Evolutionary conservation across 2,113 vertebrate species (phyloP), one percentile per base, ranked within the genome.

Genomic region (Haplochromis burtoni): DNA sequence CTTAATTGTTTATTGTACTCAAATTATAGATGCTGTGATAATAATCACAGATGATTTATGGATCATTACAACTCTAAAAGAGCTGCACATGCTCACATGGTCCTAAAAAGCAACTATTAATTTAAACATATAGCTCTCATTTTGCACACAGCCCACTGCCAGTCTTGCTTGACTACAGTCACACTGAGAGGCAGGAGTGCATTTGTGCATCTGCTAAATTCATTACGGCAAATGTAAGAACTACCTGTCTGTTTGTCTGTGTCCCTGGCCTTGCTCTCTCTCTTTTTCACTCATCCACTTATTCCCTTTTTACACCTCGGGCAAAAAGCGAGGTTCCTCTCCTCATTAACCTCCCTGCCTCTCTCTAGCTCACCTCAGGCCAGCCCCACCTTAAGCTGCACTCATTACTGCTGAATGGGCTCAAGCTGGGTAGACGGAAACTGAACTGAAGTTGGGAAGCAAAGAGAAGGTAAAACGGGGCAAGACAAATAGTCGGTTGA

Each of bases 301-400:
- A 73, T 88, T 82, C 87, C 86, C 83, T 89, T 81, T 80, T 80
- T 85, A 88, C 84, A 87, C 91, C 94, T 93, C 84, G 14, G 91
- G 95, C 94, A 93, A 91, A 94, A 92, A 89, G 91, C 84, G 73
- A 96, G 95, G 95, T 95, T 95, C 87, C 93, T 81, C 61, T 95
- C 93, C 91, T 96, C 94, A 96, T 96, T 96, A 96, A 95, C 93
- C 95, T 95, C 73, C 71, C 80, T 83, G 87, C 86, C 84, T 93
- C 89, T 91, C 83, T 89, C 88, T 83, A 78, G 84, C 89, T 95
- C 91, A 95, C 94, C 92, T 91, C 83, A 54, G 89, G 93, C 93
- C 80, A 91, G 85, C 81, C 80, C 84, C 92, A 91, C 92, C 89
- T 92, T 86, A 91, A 94, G 87, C 86, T 89, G 81, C 84, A 59